These are phyloP conservation scores for Alligator mississippiensis DNA, from an alignment of 2,113 vertebrate genomes.

Conservation along the genomic window DNA sequence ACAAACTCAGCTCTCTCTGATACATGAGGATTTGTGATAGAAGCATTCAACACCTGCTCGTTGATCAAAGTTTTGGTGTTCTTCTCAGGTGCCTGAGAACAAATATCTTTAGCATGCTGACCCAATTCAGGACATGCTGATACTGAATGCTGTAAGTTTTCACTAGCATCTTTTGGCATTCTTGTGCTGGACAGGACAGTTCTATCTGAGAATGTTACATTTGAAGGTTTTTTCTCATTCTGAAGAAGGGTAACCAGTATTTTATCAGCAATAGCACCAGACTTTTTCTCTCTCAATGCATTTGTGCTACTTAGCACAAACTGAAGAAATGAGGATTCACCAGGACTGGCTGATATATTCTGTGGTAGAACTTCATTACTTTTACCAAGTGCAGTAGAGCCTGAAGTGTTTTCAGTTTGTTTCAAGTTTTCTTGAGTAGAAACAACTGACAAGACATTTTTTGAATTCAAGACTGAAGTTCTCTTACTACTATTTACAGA, in stretches of 20 bases:
- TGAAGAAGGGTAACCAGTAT: slow-evolving; percentile 48
- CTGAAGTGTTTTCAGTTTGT: neutral
- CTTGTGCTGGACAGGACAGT: neutral
- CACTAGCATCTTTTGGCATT: neutral
- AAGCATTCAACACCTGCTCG: neutral
- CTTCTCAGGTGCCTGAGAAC: neutral
- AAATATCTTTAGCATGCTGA: neutral
- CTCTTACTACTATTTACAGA: neutral
- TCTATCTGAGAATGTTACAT: neutral
- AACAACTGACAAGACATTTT: neutral
- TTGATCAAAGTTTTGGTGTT: neutral
- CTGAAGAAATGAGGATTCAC: slow-evolving; percentile 43
- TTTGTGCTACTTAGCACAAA: slow-evolving; percentile 58
- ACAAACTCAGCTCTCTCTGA: neutral
- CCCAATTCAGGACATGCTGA: neutral
- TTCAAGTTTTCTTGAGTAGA: neutral
- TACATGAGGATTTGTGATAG: neutral
- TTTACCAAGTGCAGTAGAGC: neutral
- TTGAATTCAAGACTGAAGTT: neutral
- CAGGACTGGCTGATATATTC: neutral
- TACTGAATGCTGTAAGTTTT: neutral
- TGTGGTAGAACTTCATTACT: neutral
- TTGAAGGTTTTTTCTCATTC: neutral
- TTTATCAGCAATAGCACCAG: slow-evolving; percentile 52
- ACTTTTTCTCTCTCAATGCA: slow-evolving; percentile 41